Percentiles rank a stretch among this genome's conserved stretches.
These are phyloP conservation scores for Tolmerus cingulatus DNA, from an alignment of 2,888 invertebrate genomes.

Conservation along the genomic window DNA sequence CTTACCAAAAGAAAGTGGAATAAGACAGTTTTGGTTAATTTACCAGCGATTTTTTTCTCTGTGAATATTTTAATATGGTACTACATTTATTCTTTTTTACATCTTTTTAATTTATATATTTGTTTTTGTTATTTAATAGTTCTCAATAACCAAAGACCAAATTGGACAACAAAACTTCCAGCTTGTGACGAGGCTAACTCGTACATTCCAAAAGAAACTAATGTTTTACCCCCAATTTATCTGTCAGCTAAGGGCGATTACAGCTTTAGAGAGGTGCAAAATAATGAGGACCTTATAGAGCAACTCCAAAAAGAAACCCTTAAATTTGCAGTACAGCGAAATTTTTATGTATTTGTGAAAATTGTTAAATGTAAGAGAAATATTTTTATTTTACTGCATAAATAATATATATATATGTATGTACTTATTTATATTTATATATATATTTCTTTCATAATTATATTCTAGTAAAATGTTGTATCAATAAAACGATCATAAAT, in stretches of 20 bases:
- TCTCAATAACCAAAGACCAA: not conserved
- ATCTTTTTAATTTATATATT: no score
- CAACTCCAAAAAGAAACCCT: constrained; percentile 70
- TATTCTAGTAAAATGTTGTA: constrained; percentile 76
- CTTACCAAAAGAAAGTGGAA: no score
- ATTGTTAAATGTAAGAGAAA: constrained; percentile 74
- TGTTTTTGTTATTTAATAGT: not conserved
- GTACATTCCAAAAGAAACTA: constrained; percentile 62
- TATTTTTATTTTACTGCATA: no score
- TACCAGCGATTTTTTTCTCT: no score
- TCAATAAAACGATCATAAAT: constrained; percentile 77
- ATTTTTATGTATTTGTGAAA: constrained; percentile 77
- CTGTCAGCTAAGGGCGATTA: constrained; percentile 55
- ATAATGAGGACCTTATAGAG: constrained; percentile 67
- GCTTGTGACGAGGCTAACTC: constrained; percentile 57
- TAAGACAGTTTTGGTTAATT: no score
- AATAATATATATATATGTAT: not conserved
- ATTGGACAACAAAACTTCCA: constrained; percentile 16
- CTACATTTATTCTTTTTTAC: no score
- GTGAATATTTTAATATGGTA: no score
- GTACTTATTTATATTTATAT: no score
- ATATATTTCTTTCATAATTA: not conserved
- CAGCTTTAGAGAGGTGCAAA: constrained; percentile 61
- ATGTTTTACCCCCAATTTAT: constrained; percentile 67
- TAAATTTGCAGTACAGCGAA: constrained; percentile 77